These are phyloP conservation scores for Geothlypis trichas DNA, from an alignment of 2,113 vertebrate species.

Conservation along the genomic window DNA sequence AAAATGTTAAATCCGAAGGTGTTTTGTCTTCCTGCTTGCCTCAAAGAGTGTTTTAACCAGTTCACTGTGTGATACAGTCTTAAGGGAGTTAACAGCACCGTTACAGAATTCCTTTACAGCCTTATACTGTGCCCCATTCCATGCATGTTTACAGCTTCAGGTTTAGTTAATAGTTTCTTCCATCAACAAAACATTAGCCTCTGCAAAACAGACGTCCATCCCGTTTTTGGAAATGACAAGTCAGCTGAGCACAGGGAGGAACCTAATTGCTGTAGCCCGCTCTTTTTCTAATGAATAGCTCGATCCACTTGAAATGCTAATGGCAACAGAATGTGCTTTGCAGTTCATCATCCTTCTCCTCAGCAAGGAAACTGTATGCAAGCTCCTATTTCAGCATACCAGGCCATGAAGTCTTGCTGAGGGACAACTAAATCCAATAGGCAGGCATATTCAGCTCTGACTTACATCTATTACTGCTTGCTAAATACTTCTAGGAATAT, in stretches of 20 bases:
- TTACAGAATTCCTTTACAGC: background rate
- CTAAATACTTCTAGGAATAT: constrained; percentile 41
- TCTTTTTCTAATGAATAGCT: constrained; percentile 51
- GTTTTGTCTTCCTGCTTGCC: background rate
- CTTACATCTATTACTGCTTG: constrained; percentile 47
- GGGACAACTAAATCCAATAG: constrained; percentile 57
- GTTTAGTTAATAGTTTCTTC: constrained; percentile 35
- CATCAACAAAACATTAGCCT: constrained; percentile 18
- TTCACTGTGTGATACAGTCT: background rate
- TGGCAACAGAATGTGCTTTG: constrained; percentile 48
- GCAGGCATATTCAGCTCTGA: constrained; percentile 46
- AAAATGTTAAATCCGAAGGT: background rate
- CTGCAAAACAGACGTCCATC: background rate
- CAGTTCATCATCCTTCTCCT: constrained; percentile 60
- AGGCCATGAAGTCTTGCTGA: constrained; percentile 52
- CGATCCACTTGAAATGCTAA: constrained; percentile 64
- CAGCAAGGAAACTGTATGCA: constrained; percentile 44
- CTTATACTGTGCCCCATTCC: background rate
- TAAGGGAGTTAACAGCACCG: background rate
- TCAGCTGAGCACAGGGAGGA: background rate
- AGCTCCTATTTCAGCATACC: constrained; percentile 36
- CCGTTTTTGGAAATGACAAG: constrained; percentile 43
- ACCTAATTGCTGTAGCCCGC: constrained; percentile 40
- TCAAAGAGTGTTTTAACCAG: background rate
- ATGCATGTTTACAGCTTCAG: background rate